A percentile compares a stretch with the other conserved stretches of the same genome.
phyloP scores from a whole-genome alignment of 2,888 invertebrate species.

The Pollenia griseotomentosa region DNA sequence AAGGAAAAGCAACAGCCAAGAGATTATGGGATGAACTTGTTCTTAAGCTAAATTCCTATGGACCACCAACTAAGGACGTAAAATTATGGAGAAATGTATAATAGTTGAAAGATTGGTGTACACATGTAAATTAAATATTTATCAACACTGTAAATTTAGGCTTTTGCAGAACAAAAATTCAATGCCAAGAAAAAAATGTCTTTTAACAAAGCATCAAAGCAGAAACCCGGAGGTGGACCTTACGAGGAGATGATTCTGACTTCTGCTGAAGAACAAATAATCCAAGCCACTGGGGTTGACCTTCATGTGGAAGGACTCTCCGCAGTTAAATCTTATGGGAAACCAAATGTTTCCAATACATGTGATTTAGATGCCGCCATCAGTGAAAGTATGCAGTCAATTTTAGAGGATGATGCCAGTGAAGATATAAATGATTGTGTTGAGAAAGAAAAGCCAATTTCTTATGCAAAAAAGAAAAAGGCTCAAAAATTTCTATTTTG shows the following conservation, averaged over 20 bases:
- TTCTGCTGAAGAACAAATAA: constrained; percentile 32
- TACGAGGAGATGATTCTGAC: constrained; percentile 36
- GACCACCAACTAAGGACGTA: constrained; percentile 21
- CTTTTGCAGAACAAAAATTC: constrained; percentile 30
- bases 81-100: constrained; percentile 28
- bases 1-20: constrained; percentile 27
- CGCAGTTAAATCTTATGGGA: constrained; percentile 7
- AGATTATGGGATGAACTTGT: constrained; percentile 25
- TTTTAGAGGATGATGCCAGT: constrained; percentile 2
- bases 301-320: constrained; percentile 18
- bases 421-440: constrained; percentile 1
- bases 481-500: constrained; percentile 11
- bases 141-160: constrained; percentile 3
- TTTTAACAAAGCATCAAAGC: constrained; percentile 18
- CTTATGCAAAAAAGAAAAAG: constrained; percentile 16
- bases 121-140: background rate
- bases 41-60: constrained; percentile 11
- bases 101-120: background rate
- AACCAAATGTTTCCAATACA: background rate
- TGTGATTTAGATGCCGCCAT: background rate
- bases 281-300: constrained; percentile 38
- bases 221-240: constrained; percentile 24
- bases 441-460: background rate
- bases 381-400: constrained; percentile 18
- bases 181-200: constrained; percentile 8